These are phyloP conservation scores for Notothenia rossii DNA, from an alignment of 2,113 vertebrate genomes.

Conservation along the genomic window DNA sequence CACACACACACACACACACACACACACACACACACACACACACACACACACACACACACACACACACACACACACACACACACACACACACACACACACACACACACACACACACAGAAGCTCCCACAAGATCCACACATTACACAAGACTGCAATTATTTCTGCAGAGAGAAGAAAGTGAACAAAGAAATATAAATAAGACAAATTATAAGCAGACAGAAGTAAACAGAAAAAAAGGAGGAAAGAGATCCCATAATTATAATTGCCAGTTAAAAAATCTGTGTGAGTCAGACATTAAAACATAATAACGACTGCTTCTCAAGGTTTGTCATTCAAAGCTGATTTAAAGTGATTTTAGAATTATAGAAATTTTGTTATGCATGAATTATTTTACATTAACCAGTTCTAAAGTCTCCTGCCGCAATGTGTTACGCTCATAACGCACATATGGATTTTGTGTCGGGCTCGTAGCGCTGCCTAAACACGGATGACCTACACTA, in stretches of 20 bases:
- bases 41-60: slow-evolving; percentile 9
- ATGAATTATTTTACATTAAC: too few species aligned
- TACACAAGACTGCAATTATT: background rate
- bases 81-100: slow-evolving; percentile 22
- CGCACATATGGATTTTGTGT: too few species aligned
- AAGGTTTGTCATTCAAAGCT: too few species aligned
- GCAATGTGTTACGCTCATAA: too few species aligned
- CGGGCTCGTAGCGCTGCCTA: too few species aligned
- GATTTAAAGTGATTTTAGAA: too few species aligned
- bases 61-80: slow-evolving; percentile 21
- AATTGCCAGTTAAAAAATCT: background rate
- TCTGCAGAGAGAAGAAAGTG: background rate
- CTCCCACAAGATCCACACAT: slow-evolving; percentile 11
- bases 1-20: slow-evolving; percentile 14
- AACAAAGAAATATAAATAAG: background rate
- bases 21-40: slow-evolving; percentile 25
- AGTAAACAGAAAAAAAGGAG: background rate
- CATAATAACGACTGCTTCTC: background rate
- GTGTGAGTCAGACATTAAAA: background rate
- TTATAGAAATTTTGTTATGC: too few species aligned
- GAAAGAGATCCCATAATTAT: too few species aligned
- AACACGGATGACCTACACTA: too few species aligned
- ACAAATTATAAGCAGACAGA: background rate
- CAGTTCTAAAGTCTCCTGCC: too few species aligned
- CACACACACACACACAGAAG: slow-evolving; percentile 16